Evolutionary conservation across 2,888 invertebrate genomes (phyloP), one percentile per base, ranked within the genome.

Genomic region (Branchellion lobata): DNA sequence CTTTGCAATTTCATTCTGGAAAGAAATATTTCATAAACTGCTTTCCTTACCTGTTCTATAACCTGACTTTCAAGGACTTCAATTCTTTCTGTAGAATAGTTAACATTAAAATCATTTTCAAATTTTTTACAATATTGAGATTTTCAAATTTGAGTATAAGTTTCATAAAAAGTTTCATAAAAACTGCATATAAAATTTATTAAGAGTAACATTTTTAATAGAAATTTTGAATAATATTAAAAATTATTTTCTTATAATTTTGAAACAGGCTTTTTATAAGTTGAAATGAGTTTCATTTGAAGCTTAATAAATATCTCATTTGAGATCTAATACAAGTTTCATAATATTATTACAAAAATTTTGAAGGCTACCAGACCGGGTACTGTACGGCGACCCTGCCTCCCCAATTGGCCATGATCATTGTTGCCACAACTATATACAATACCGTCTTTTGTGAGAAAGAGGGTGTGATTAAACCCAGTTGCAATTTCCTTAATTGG

Each of bases 401-500:
- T 93, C 3, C 96, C 97, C 78, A 98, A 90, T 87, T 98, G 97
- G 0, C 95, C 94, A 84, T 91, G 91, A 85, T 95, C 95, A 89
- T 98, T 98, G 86, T 91, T 93, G 0, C 98, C 98, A 89, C 96
- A 96, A 0, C 95, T 92, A 88, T 92, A 95, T 5, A 96, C 89
- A 84, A 92, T 90, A 14, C 96, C 96, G 85, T 91, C 91, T 80
- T 89, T 89, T 0, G 93, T 92, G 0, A 95, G 89, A 82, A 95
- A 90, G 21, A 96, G 86, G 0, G 94, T 92, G 87, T 96, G 95
- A 83, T 91, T 91, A 84, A 92, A 91, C 31, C 96, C 95, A 84
- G 95, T 93, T 3, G 93, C 91, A 83, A 91, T 84, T 65, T 85
- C 82, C 1, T 51, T 73, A 27, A 86, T 82, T n/a, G 83, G 78